phyloP scores from a whole-genome alignment of 2,113 vertebrate genomes.

The Crotalus horridus region DNA sequence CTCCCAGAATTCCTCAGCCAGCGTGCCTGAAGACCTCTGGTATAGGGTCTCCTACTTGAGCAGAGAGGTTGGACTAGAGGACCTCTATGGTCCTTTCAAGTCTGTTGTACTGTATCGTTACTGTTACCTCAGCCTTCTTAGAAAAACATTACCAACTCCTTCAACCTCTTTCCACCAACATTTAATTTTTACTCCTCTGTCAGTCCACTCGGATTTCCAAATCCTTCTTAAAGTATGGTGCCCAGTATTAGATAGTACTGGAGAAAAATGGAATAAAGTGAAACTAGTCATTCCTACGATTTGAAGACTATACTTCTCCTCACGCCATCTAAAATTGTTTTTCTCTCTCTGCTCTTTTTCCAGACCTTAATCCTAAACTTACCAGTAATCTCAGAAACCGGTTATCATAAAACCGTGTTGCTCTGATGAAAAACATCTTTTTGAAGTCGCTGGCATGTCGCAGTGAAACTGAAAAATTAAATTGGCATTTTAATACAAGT shows the following conservation, averaged over 20 bases:
- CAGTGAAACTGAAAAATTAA: conserved; percentile 76
- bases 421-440: conserved; percentile 81
- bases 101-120: not conserved
- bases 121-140: not conserved
- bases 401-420: conserved; percentile 81
- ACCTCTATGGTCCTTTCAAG: not conserved
- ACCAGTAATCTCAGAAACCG: conserved; percentile 85
- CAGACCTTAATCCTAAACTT: conserved; percentile 47
- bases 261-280: not conserved
- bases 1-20: too few relatives aligned
- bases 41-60: not conserved
- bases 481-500: not conserved
- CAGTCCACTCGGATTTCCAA: not conserved
- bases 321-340: not conserved
- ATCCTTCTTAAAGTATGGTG: not conserved
- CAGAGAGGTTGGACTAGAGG: not conserved
- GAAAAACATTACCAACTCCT: not conserved
- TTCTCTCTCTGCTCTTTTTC: not conserved
- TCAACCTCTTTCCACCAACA: not conserved
- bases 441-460: conserved; percentile 83
- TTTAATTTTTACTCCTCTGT: not conserved
- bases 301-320: not conserved
- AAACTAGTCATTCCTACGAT: not conserved
- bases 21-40: too few relatives aligned
- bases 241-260: not conserved